Evolutionary conservation across 2,113 vertebrate species (phyloP), one percentile per base, ranked within the genome.

Genomic region (Paradisaea rubra): DNA sequence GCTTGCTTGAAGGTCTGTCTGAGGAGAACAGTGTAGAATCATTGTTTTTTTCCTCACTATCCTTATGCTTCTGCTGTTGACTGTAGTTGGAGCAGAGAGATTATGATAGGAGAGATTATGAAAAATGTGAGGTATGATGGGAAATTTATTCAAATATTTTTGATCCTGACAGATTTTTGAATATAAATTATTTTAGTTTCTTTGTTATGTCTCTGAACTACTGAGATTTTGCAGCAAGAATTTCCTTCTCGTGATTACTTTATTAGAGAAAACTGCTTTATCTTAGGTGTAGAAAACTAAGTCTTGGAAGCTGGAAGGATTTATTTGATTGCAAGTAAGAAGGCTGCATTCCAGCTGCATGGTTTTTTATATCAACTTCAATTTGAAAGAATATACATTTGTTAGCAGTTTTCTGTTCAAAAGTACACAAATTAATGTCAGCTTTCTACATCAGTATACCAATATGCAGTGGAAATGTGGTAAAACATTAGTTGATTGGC

Each of bases 121-220:
- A 60, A 65, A 81, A 77, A 33, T 0, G 0, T 63, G 33, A n/a
- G 6, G 7, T 86, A 44, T 0, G 0, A 47, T 27, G 21, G 17
- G n/a, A 81, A 89, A 31, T 14, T 14, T n/a, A n/a, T 41, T 77
- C 3, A 33, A 16, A 20, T 50, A 14, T 45, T 64, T 63, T 50
- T 84, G 17, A 54, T 91, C 28, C n/a, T 78, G 27, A 13, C 20
- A 76, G 23, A 45, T 35, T 22, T 53, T 42, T 54, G 10, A 35
- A 8, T 50, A 30, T 24, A 0, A 27, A 16, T 72, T 60, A 10
- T 17, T 77, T 37, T 54, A 10, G 5, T 86, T 94, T 86, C 47
- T 72, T 35, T 44, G 31, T 60, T 74, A 27, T 27, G 28, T 57
- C 20, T 57, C 31, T 81, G 42, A 73, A 89, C 42, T 28, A 50